phyloP scores from a whole-genome alignment of 2,888 invertebrate genomes.

The Apamea anceps region DNA sequence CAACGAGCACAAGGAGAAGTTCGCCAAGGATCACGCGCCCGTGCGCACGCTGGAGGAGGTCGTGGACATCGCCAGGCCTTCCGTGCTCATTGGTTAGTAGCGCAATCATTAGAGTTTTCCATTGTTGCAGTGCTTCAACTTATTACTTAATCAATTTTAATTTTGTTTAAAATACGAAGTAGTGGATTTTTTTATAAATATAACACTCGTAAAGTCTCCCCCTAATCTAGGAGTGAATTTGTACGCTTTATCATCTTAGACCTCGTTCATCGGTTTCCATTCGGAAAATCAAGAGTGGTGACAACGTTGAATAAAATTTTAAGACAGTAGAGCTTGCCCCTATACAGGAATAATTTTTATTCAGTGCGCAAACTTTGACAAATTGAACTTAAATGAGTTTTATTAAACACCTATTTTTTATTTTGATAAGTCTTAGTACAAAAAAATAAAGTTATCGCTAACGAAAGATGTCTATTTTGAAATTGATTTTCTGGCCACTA shows the following conservation, averaged over 20 bases:
- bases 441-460: no score
- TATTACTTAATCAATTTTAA: neutral
- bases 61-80: slow-evolving; percentile 95
- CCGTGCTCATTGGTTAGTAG: slow-evolving; percentile 94
- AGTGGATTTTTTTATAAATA: neutral
- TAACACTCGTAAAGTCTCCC: neutral
- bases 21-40: slow-evolving; percentile 94
- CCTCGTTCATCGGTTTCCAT: neutral
- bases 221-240: neutral
- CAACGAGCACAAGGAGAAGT: slow-evolving; percentile 94
- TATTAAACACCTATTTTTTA: no score
- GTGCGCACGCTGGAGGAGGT: slow-evolving; percentile 95
- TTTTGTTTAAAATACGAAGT: neutral
- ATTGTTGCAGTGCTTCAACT: neutral
- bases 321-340: neutral
- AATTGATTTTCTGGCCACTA: no score
- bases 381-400: no score
- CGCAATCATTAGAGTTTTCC: neutral
- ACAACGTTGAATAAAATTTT: neutral
- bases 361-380: no score
- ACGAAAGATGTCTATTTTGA: no score
- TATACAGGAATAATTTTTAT: no score
- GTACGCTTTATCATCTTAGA: neutral
- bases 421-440: no score
- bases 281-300: neutral